These are phyloP conservation scores for Melipona bicolor DNA, from an alignment of 2,888 invertebrate species.

Conservation along the genomic window DNA sequence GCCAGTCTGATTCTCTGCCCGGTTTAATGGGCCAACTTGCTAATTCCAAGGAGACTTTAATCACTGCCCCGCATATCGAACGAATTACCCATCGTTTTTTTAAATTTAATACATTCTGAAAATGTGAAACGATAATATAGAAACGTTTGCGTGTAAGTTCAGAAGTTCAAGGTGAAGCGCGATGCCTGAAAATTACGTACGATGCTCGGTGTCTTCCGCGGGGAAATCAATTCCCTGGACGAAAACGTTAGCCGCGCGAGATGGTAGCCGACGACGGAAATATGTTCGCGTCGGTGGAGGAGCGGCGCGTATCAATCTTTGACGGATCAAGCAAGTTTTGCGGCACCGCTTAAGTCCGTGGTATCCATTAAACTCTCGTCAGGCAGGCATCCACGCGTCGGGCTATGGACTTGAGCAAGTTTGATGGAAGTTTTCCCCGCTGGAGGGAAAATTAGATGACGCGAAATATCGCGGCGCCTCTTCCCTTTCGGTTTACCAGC, in stretches of 20 bases:
- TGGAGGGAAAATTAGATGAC: conserved; percentile 57
- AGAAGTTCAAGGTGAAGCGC: too few species aligned
- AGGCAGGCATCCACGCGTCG: conserved; percentile 32
- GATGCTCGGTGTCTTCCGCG: neutral
- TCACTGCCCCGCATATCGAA: conserved; percentile 36
- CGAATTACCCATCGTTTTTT: conserved; percentile 1
- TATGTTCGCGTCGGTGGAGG: conserved; percentile 9
- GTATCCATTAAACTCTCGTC: conserved; percentile 72
- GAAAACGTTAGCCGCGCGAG: neutral
- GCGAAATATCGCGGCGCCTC: conserved; percentile 6
- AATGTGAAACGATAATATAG: too few species aligned
- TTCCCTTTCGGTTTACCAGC: neutral
- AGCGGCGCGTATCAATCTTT: conserved; percentile 61
- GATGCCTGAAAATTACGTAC: too few species aligned
- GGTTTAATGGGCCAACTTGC: conserved; percentile 48
- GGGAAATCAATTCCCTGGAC: conserved; percentile 17
- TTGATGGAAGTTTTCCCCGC: conserved; percentile 60
- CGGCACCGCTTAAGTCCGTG: conserved; percentile 52
- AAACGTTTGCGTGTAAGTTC: too few species aligned
- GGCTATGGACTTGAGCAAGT: conserved; percentile 54
- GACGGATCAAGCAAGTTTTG: conserved; percentile 52
- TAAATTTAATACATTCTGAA: too few species aligned
- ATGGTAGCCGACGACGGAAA: conserved; percentile 6
- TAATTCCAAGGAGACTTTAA: conserved; percentile 51
- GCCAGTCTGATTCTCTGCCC: conserved; percentile 25